Percentiles rank a stretch among this genome's conserved stretches.
Evolutionary conservation across 2,113 vertebrate genomes (phyloP).

Genomic region (Hippocampus barbouri): DNA sequence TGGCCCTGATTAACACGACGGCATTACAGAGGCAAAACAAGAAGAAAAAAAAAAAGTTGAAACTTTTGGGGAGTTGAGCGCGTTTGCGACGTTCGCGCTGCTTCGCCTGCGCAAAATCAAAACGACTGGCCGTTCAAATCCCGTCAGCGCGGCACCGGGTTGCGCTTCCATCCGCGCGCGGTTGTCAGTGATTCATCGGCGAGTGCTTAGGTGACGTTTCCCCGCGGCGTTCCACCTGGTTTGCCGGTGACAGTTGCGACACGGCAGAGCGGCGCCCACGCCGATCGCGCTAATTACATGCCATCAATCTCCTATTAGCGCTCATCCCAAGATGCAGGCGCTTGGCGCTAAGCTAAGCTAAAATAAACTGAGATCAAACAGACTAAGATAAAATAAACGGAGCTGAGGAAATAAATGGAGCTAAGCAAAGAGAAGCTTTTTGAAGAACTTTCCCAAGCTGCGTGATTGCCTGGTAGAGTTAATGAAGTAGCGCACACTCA

Average conservation of each 20-base stretch:
- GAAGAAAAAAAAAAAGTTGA: neutral
- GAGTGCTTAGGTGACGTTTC: neutral
- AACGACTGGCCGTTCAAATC: neutral
- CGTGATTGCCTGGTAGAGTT: too few relatives aligned
- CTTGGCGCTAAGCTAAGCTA: neutral
- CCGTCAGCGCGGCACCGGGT: neutral
- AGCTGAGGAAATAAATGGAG: too few relatives aligned
- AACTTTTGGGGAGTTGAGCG: neutral
- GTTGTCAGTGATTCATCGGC: neutral
- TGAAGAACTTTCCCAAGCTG: too few relatives aligned
- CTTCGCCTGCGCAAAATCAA: neutral
- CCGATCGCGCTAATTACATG: neutral
- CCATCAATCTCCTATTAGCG: neutral
- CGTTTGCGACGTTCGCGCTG: neutral
- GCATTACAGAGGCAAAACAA: neutral
- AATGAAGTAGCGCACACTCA: too few relatives aligned
- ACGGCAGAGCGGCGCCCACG: neutral
- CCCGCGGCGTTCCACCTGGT: neutral
- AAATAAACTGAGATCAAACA: neutral
- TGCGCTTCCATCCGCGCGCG: neutral
- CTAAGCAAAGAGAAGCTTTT: too few relatives aligned
- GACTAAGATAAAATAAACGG: neutral
- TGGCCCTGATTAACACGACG: neutral
- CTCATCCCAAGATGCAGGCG: neutral
- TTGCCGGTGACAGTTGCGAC: neutral